Conservation (phyloP, 2,888 invertebrate genomes). For the Didymodactylos carnosus region DNA sequence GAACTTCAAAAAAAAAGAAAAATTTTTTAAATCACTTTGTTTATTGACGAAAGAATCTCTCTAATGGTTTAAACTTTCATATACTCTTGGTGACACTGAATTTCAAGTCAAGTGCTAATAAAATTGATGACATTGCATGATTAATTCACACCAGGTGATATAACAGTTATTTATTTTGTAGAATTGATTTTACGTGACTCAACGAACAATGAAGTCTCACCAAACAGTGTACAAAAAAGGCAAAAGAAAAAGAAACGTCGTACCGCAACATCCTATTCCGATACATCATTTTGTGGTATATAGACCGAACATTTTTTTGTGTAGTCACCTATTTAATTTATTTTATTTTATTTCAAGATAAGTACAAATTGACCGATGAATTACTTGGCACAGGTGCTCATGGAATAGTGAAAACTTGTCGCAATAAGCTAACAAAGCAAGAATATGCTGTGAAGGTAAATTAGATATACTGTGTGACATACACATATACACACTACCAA, state of each 20-base stretch:
- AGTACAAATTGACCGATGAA: not conserved
- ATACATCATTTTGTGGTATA: too few species aligned
- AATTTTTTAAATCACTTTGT: not conserved
- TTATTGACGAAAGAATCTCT: too few species aligned
- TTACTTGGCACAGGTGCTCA: not conserved
- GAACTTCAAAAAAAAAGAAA: not conserved
- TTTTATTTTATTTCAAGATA: too few species aligned
- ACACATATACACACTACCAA: too few species aligned
- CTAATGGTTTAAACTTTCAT: too few species aligned
- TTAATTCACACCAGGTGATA: too few species aligned
- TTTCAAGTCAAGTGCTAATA: too few species aligned
- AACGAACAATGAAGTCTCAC: not conserved
- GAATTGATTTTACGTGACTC: not conserved
- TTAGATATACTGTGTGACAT: too few species aligned
- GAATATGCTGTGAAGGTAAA: not conserved
- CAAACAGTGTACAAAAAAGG: not conserved
- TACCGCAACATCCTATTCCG: not conserved
- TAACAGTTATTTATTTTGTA: not conserved
- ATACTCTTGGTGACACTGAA: too few species aligned
- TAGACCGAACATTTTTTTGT: too few species aligned
- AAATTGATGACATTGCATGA: too few species aligned
- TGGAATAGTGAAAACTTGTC: not conserved
- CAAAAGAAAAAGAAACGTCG: not conserved
- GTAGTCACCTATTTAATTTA: too few species aligned
- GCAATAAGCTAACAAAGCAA: not conserved